phyloP scores from a whole-genome alignment of 2,797 vertebrate genomes.

The Eurystomus glaucurus region DNA sequence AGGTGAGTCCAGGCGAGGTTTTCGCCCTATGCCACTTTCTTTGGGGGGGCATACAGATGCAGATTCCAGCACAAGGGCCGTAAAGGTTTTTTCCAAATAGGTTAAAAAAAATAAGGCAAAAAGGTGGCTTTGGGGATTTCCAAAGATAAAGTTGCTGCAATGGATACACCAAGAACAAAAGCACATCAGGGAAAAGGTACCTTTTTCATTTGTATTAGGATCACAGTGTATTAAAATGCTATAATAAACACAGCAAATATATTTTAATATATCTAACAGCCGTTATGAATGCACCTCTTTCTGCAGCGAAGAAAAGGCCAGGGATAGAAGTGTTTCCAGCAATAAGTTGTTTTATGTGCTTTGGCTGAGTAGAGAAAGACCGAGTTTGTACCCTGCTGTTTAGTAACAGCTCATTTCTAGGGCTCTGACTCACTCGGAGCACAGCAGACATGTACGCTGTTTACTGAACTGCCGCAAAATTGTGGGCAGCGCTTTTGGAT shows the following conservation, averaged over 20 bases:
- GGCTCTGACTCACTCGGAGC: conserved; percentile 23
- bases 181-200: accelerated
- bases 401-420: neutral
- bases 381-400: neutral
- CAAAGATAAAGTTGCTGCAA: neutral
- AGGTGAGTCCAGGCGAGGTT: neutral
- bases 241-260: neutral
- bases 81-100: neutral
- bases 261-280: neutral
- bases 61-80: neutral
- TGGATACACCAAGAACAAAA: neutral
- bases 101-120: neutral
- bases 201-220: neutral
- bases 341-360: neutral
- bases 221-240: neutral
- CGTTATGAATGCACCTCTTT: neutral
- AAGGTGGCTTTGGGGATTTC: neutral
- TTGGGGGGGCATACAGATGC: neutral
- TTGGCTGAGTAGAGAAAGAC: neutral
- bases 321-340: neutral
- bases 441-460: neutral
- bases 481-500: neutral
- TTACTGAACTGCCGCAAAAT: neutral
- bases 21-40: neutral
- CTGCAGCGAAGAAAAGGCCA: neutral